Evolutionary conservation across 2,113 vertebrate genomes (phyloP), one percentile per base, ranked within the genome.

Genomic region (Lipotes vexillifer): DNA sequence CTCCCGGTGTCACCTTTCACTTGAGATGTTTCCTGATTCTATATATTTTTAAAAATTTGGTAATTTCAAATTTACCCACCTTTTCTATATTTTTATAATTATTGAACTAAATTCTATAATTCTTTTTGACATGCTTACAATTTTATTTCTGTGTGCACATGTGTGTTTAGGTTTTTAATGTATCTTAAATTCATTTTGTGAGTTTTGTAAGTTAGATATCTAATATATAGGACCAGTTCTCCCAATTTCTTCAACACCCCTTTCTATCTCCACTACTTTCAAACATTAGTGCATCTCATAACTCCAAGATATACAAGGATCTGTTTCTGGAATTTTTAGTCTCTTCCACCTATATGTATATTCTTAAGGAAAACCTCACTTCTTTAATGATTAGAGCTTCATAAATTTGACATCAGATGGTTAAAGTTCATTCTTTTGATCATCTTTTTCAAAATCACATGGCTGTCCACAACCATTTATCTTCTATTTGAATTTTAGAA

Each of bases 401-500:
- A 90, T 92, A 92, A 93, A 96, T 92, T 93, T 97, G 92, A 90
- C 66, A 84, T 84, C 52, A 93, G 23, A 65, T 41, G 31, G 29
- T 84, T n/a, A 81, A 83, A 95, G 52, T 52, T 23, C 29, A 78
- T 46, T 36, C 71, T 84, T 96, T 92, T 94, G 61, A 97, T 92
- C 69, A 72, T 65, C 33, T 83, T 57, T 65, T 92, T 69, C 72
- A 90, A 85, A 88, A 69, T 78, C 68, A 21, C 31, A 55, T 11
- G 44, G 12, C 72, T 88, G 38, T 85, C 72, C 31, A 68, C 44
- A 61, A 84, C 9, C 25, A 89, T 90, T 92, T 97, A 91, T 83
- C 94, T 94, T 92, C 92, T 68, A 83, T 90, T 89, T 89, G 78
- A 83, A 87, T 96, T 93, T 92, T 78, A 95, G 78, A 96, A 84